Base-by-base conservation (phyloP, 2,113 vertebrate species). In the Pogona vitticeps region DNA sequence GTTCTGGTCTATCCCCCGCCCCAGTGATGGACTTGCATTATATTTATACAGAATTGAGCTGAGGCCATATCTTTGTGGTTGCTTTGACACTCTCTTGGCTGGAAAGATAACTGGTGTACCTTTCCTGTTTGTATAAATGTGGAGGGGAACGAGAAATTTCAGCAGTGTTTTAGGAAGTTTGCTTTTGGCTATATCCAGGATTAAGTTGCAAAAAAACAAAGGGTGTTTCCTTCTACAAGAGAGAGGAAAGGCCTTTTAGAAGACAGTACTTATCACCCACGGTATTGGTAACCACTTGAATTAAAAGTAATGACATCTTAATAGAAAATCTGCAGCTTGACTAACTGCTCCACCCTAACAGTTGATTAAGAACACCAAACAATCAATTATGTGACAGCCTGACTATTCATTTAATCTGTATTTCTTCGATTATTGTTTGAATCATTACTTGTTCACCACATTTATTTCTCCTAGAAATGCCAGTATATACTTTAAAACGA, bases 281-380 rank as follows among this genome's bases (percentile, higher is more conserved):
- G 63, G 33, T 26, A 61, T 80, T 80, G 61, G 28, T 59, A 72
- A 38, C 33, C 58, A 63, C 33, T 80, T 61, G 6, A 36, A 59
- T 59, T 78, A 38, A 61, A n/a, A n/a, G 33, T 59, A 80, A 80
- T 78, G 58, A 78, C 33, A 18, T 58, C 42, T n/a, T 59, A 36
- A 61, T 18, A n/a, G 76, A 52, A 79, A 79, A 59, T 79, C n/a
- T 33, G 20, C 23, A 21, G 56, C 56, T n/a, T 56, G 59, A 79
- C 21, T 59, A 33, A 59, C 76, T 59, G 31, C n/a, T 13, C 31
- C 33, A 78, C 76, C 76, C 59, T 78, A 33, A 78, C 31, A 59
- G 17, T 61, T 31, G 20, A 79, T 79, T 79, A 79, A 79, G 31
- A 59, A n/a, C 58, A 42, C 79, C 79, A 80, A 80, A 42, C 67